Conservation (phyloP, 2,113 vertebrate genomes). For the Arothron firmamentum region DNA sequence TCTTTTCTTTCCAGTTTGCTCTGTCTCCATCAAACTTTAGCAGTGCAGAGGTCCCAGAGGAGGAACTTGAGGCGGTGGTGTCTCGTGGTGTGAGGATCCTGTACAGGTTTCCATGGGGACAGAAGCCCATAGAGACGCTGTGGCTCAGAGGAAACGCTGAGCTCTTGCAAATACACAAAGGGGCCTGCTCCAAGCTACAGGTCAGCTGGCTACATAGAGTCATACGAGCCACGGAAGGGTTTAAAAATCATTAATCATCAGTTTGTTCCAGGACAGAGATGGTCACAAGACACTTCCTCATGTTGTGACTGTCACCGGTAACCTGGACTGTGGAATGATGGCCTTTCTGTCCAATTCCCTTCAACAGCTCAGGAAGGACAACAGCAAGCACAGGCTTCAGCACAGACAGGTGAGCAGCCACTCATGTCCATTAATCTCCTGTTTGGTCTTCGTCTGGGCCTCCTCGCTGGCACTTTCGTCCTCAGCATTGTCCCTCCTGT, state of each 20-base stretch:
- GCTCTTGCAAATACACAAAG: conserved; percentile 77
- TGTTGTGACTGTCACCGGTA: conserved; percentile 79
- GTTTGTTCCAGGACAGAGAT: conserved; percentile 77
- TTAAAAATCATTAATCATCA: too few relatives aligned
- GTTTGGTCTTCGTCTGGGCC: too few relatives aligned
- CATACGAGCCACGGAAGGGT: neutral
- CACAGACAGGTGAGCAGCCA: conserved; percentile 79
- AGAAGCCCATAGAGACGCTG: conserved; percentile 84
- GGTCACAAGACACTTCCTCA: conserved; percentile 82
- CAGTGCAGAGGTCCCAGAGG: conserved; percentile 76
- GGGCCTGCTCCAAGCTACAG: conserved; percentile 69
- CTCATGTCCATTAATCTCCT: neutral
- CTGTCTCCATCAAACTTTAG: conserved; percentile 85
- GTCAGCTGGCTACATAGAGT: conserved; percentile 52
- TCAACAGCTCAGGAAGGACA: conserved; percentile 77
- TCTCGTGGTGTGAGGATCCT: conserved; percentile 78
- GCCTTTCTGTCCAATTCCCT: conserved; percentile 87
- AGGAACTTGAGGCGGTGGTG: conserved; percentile 56
- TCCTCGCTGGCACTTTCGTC: neutral
- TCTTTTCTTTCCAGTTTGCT: conserved; percentile 80
- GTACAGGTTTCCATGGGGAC: conserved; percentile 90
- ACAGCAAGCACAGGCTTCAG: conserved; percentile 73
- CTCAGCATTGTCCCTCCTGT: too few relatives aligned
- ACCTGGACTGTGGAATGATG: conserved; percentile 82
- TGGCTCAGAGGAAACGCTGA: conserved; percentile 79